Evolutionary conservation across 2,113 vertebrate species (phyloP), one percentile per base, ranked within the genome.

Genomic region (Pungitius pungitius): DNA sequence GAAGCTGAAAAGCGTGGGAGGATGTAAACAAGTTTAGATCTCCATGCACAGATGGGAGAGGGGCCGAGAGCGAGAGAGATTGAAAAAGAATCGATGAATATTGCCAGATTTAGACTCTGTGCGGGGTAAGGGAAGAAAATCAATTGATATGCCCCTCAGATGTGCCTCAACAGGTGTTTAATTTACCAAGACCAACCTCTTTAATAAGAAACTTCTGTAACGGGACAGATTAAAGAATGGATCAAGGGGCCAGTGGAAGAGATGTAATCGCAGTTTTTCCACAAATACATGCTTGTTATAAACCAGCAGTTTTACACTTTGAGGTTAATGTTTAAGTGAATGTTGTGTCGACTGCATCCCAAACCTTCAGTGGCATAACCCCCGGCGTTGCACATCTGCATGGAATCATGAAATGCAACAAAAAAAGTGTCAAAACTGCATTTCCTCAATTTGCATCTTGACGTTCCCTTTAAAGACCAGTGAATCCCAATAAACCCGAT

Each of bases 21-120:
- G 49, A 75, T 49, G 55, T 65, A 77, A 86, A 89, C 54, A 88
- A 71, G 88, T 89, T 78, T 80, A 80, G 49, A 70, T 75, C 45
- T 33, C n/a, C 26, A 39, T 40, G 54, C 55, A 73, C 79, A 83
- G 63, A 83, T 85, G 78, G 78, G 26, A 83, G 63, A 83, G 24
- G 27, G 58, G 77, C 47, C 69, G 55, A 70, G 54, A 69, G 68
- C 0, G 30, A 82, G 55, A 59, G 47, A 69, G 37, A 69, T 65
- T 26, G 20, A 62, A 68, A 42, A 73, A 37, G 35, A 27, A 64
- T 27, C 6, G 55, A 68, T 67, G 52, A 73, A 67, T 62, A 69
- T 69, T 67, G 66, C 33, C 35, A 76, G 42, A 63, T 59, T 73
- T 75, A 77, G n/a, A 71, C 70, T 70, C 24, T 69, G 9, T 72